Conservation (phyloP, 2,113 vertebrate genomes). For the Edolisoma coerulescens region DNA sequence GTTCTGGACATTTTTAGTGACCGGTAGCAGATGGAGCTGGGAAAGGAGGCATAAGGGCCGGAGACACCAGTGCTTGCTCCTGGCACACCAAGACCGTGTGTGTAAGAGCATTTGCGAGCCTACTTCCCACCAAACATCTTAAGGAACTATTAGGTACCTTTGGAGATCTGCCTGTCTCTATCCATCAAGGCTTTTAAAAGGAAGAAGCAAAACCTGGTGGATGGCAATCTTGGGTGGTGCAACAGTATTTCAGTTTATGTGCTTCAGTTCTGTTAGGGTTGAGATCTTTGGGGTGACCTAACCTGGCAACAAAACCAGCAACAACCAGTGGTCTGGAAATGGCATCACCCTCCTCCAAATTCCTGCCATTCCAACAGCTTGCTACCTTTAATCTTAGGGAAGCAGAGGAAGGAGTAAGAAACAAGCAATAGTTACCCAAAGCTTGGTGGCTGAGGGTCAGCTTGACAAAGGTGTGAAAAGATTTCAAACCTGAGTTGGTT, state of each 20-base stretch:
- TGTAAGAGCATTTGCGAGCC: neutral
- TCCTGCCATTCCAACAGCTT: neutral
- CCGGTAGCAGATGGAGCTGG: neutral
- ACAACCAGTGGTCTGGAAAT: neutral
- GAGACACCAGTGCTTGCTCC: neutral
- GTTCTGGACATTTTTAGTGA: neutral
- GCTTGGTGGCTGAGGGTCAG: neutral
- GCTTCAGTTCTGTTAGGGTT: neutral
- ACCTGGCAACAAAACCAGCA: neutral
- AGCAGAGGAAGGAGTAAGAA: neutral
- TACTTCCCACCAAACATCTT: neutral
- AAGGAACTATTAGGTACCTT: neutral
- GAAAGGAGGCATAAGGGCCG: accelerated
- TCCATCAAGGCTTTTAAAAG: neutral
- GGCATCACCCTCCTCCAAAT: neutral
- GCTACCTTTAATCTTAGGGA: neutral
- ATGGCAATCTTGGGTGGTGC: neutral
- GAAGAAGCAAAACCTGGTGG: neutral
- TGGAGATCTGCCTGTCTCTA: neutral
- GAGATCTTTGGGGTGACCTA: neutral
- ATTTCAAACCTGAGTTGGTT: neutral
- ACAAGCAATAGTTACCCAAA: neutral
- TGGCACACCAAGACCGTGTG: neutral
- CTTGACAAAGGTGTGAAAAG: neutral
- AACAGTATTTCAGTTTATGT: neutral